Conservation (phyloP, 2,113 vertebrate genomes). For the Phaethon lepturus region DNA sequence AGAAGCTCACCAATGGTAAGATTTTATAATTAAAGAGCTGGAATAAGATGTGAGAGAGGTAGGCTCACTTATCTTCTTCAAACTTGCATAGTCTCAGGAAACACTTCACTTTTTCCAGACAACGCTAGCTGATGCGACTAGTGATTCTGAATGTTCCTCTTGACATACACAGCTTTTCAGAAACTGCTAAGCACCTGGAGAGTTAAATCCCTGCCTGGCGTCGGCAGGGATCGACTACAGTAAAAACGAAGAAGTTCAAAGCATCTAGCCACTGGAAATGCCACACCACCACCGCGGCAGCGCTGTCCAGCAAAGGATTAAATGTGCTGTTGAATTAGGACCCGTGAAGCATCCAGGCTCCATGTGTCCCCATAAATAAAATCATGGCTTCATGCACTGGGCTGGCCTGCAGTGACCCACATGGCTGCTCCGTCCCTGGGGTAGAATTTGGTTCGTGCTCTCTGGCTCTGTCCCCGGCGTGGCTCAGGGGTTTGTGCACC, state of each 20-base stretch:
- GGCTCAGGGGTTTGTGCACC: background rate
- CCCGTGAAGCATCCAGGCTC: background rate
- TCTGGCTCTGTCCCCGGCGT: too few species aligned
- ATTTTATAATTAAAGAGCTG: constrained; percentile 46
- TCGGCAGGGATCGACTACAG: background rate
- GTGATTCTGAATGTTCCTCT: constrained; percentile 36
- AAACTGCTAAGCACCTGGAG: constrained; percentile 4
- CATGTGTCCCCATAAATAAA: background rate
- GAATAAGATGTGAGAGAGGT: background rate
- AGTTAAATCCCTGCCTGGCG: background rate
- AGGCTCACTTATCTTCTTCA: constrained; percentile 35
- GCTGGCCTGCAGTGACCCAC: background rate
- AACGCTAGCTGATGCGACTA: constrained; percentile 4
- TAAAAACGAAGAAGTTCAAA: background rate
- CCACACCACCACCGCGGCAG: background rate
- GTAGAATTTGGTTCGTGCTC: too few species aligned
- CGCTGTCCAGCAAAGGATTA: background rate
- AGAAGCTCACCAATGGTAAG: background rate
- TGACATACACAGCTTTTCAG: constrained; percentile 5
- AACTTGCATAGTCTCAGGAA: background rate
- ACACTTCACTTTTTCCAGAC: constrained; percentile 38
- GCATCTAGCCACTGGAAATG: background rate
- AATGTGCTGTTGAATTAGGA: background rate
- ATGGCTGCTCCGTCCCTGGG: too few species aligned
- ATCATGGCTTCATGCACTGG: background rate